Conservation (phyloP, 2,888 invertebrate species). For the Stenodera caucasica region DNA sequence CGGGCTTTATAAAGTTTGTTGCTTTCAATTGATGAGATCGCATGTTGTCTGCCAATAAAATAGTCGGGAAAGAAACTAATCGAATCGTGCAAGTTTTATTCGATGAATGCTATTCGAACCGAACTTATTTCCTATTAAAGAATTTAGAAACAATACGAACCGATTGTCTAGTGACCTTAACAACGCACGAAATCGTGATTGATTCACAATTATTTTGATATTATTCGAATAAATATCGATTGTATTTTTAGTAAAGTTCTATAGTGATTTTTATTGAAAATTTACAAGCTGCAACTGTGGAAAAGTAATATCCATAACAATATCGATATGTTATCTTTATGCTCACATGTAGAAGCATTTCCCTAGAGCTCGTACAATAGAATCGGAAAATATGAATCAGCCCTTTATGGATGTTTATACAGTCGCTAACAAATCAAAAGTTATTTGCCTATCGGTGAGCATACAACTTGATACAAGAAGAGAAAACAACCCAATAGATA, state of each 20-base stretch:
- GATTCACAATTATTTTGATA: too few relatives aligned
- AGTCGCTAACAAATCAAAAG: conserved; percentile 37
- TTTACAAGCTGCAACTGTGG: conserved; percentile 45
- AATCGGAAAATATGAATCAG: conserved; percentile 35
- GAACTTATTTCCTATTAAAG: background rate
- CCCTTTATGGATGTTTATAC: conserved; percentile 35
- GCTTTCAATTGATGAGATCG: background rate
- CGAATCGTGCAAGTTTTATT: background rate
- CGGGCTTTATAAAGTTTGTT: background rate
- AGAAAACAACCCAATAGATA: background rate
- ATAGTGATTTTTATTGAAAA: conserved; percentile 37
- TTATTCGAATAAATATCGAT: too few relatives aligned
- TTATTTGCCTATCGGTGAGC: conserved; percentile 36
- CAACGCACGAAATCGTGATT: background rate
- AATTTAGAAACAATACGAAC: background rate
- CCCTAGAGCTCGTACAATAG: conserved; percentile 34
- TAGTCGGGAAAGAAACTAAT: background rate
- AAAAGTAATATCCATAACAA: conserved; percentile 49
- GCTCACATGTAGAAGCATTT: conserved; percentile 37
- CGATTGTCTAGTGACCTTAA: background rate
- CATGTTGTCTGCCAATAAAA: background rate
- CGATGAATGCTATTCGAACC: background rate
- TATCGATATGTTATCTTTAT: conserved; percentile 49
- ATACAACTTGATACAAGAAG: conserved; percentile 11
- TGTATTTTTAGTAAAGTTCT: too few relatives aligned